These are phyloP conservation scores for Tetropium fuscum DNA, from an alignment of 2,888 invertebrate species.

Conservation along the genomic window DNA sequence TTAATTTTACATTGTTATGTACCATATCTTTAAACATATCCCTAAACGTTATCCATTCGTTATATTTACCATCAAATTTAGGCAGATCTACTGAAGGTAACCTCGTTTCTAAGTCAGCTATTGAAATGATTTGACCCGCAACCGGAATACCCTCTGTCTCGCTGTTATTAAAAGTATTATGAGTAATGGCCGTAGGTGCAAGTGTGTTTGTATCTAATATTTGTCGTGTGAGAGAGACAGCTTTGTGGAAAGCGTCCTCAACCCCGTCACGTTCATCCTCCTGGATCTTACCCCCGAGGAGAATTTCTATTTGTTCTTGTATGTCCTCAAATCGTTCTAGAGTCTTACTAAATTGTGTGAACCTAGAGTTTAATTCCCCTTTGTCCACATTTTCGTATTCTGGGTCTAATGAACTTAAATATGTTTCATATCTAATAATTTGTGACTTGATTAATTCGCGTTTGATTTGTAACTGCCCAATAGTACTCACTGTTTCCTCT, in stretches of 20 bases:
- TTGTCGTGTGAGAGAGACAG: too few species aligned
- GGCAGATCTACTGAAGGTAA: not conserved
- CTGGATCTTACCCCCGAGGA: not conserved
- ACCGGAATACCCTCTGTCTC: not conserved
- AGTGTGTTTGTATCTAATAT: not conserved
- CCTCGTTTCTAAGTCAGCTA: too few species aligned
- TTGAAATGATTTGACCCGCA: not conserved
- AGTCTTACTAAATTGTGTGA: too few species aligned
- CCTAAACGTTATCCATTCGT: constrained; percentile 7
- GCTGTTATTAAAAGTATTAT: too few species aligned
- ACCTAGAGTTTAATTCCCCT: too few species aligned
- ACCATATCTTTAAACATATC: constrained; percentile 7
- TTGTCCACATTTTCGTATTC: too few species aligned
- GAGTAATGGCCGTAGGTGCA: not conserved
- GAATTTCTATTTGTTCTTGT: not conserved
- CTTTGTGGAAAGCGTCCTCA: not conserved
- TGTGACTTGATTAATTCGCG: too few species aligned
- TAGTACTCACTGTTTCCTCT: too few species aligned
- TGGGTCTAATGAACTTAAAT: too few species aligned
- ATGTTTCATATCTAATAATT: too few species aligned
- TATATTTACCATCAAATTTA: constrained; percentile 13
- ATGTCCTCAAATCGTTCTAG: not conserved
- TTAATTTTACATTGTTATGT: constrained; percentile 1
- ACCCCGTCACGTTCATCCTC: not conserved
- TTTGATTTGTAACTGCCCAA: too few species aligned